These are phyloP conservation scores for Rosalia funebris DNA, from an alignment of 2,888 invertebrate species.

Conservation along the genomic window DNA sequence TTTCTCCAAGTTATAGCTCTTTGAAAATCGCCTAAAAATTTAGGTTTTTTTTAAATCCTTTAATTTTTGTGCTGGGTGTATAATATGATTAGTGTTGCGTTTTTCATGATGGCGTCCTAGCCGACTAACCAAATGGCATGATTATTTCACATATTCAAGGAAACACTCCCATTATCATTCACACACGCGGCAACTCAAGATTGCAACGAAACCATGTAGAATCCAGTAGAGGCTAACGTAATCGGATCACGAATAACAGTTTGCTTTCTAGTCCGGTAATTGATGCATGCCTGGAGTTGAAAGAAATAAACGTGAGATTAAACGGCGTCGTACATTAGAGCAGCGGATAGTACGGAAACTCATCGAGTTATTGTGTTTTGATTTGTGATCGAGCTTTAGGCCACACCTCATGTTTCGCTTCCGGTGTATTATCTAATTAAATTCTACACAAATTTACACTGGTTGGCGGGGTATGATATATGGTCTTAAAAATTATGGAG, in stretches of 20 bases:
- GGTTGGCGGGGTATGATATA: too few species aligned
- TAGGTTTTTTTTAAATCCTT: too few species aligned
- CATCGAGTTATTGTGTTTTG: slow-evolving; percentile 18
- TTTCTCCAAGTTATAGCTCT: too few species aligned
- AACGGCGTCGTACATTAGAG: slow-evolving; percentile 13
- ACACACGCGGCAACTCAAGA: not conserved
- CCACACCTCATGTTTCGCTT: not conserved
- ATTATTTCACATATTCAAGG: not conserved
- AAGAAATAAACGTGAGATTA: slow-evolving; percentile 5
- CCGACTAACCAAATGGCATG: too few species aligned
- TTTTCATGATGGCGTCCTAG: too few species aligned
- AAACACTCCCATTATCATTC: not conserved
- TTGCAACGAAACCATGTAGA: not conserved
- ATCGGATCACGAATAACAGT: slow-evolving; percentile 1
- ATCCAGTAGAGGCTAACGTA: not conserved
- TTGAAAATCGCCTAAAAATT: too few species aligned
- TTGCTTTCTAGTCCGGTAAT: not conserved
- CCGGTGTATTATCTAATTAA: too few species aligned
- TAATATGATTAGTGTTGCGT: too few species aligned
- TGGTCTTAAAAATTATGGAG: too few species aligned
- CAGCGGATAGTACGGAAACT: too few species aligned
- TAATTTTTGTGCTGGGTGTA: too few species aligned
- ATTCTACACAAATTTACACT: too few species aligned
- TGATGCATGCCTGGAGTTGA: slow-evolving; percentile 2
- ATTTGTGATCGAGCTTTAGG: slow-evolving; percentile 4